Conservation (phyloP, 1,140 invertebrate genomes). For the Trissolcus basalis region DNA sequence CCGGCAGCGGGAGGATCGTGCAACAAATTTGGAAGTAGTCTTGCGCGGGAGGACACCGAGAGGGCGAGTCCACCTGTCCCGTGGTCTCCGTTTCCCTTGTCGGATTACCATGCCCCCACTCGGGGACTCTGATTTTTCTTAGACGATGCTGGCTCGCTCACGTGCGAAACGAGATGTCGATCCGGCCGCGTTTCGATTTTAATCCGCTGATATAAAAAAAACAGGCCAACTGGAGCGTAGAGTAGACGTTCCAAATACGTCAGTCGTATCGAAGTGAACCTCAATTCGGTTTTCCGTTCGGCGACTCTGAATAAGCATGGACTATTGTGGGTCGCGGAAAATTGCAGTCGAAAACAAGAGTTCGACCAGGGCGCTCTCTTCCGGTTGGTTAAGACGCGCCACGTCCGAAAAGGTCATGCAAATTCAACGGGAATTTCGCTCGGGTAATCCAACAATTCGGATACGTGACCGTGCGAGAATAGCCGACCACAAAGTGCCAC, state of each 20-base stretch:
- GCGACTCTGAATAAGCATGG: too few species aligned
- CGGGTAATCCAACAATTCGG: conserved; percentile 59
- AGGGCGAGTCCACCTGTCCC: conserved; percentile 34
- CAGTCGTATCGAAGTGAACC: conserved; percentile 15
- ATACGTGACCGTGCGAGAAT: conserved; percentile 50
- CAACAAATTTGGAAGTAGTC: conserved; percentile 55
- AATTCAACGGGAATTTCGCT: too few species aligned
- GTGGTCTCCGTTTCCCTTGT: conserved; percentile 53
- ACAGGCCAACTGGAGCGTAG: conserved; percentile 7
- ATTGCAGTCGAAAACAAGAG: too few species aligned
- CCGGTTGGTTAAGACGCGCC: too few species aligned
- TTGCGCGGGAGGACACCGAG: conserved; percentile 27
- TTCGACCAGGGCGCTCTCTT: too few species aligned
- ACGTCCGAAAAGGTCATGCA: too few species aligned
- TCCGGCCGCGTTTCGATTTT: conserved; percentile 45
- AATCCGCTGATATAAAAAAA: conserved; percentile 30
- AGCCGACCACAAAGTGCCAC: background rate
- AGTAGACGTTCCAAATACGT: conserved; percentile 6
- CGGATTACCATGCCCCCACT: conserved; percentile 30
- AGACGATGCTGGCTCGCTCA: conserved; percentile 49
- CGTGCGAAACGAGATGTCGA: conserved; percentile 63
- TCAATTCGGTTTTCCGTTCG: too few species aligned
- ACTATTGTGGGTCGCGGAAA: too few species aligned
- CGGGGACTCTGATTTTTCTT: conserved; percentile 32
- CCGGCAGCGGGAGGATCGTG: conserved; percentile 54